phyloP scores from a whole-genome alignment of 2,113 vertebrate species.

The Peromyscus polionotus region DNA sequence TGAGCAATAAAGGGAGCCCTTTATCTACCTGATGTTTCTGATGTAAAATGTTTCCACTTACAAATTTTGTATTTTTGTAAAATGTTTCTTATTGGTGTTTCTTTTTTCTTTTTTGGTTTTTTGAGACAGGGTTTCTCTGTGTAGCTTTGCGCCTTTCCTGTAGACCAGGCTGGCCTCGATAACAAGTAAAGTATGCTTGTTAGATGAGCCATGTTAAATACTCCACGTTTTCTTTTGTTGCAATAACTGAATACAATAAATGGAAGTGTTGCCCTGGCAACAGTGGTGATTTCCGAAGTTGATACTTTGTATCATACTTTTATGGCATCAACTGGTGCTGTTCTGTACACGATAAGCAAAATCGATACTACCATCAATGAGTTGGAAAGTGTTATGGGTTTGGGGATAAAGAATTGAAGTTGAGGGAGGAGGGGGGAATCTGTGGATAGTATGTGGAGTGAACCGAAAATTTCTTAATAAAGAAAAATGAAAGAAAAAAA shows the following conservation, averaged over 20 bases:
- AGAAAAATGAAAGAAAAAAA: too few relatives aligned
- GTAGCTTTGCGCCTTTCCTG: too few relatives aligned
- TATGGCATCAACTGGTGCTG: conserved; percentile 16
- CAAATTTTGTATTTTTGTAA: background rate
- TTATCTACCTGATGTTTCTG: background rate
- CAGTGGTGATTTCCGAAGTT: conserved; percentile 26
- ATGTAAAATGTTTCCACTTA: background rate
- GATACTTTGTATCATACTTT: background rate
- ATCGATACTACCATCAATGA: conserved; percentile 28
- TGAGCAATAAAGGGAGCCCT: conserved; percentile 30
- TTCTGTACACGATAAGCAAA: background rate
- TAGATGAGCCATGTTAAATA: conserved; percentile 40
- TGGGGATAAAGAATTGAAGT: conserved; percentile 43
- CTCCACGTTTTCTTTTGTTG: conserved; percentile 55
- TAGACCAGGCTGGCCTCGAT: background rate
- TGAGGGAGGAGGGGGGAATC: background rate
- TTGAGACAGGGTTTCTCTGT: too few relatives aligned
- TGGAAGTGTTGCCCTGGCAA: background rate
- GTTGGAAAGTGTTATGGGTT: conserved; percentile 23
- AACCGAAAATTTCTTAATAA: too few relatives aligned
- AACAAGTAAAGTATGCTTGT: conserved; percentile 19
- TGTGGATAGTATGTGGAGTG: too few relatives aligned
- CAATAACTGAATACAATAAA: conserved; percentile 39
- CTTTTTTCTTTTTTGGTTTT: too few relatives aligned
- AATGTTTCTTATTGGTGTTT: conserved; percentile 30